phyloP scores from a whole-genome alignment of 2,797 vertebrate genomes.

The Pipistrellus kuhlii region DNA sequence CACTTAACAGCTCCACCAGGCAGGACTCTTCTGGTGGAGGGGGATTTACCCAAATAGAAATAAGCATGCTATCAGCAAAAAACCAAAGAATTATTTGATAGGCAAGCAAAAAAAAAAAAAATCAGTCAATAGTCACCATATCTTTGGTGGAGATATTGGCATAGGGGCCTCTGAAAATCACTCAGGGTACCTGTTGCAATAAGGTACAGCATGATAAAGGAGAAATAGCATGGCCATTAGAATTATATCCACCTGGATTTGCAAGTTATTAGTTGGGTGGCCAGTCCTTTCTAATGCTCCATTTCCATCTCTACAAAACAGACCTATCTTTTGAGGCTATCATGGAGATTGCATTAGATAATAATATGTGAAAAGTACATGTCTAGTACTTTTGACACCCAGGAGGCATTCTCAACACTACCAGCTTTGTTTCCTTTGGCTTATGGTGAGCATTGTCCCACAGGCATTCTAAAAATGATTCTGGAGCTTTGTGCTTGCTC shows the following conservation, averaged over 20 bases:
- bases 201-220: neutral
- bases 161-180: neutral
- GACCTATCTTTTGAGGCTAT: neutral
- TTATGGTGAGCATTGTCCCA: neutral
- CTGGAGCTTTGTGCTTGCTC: neutral
- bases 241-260: neutral
- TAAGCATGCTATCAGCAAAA: neutral
- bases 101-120: neutral
- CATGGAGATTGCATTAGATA: neutral
- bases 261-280: too few relatives aligned
- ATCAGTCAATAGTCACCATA: neutral
- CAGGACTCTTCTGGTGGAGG: neutral
- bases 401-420: neutral
- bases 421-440: neutral
- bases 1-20: neutral
- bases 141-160: neutral
- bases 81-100: neutral
- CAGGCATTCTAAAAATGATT: neutral
- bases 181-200: neutral
- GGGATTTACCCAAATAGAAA: neutral
- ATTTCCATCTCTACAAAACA: neutral
- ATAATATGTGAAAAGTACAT: neutral
- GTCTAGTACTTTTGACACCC: neutral
- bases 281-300: neutral
- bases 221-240: neutral